Conservation (phyloP, 1,140 invertebrate species). For the Samia ricini region DNA sequence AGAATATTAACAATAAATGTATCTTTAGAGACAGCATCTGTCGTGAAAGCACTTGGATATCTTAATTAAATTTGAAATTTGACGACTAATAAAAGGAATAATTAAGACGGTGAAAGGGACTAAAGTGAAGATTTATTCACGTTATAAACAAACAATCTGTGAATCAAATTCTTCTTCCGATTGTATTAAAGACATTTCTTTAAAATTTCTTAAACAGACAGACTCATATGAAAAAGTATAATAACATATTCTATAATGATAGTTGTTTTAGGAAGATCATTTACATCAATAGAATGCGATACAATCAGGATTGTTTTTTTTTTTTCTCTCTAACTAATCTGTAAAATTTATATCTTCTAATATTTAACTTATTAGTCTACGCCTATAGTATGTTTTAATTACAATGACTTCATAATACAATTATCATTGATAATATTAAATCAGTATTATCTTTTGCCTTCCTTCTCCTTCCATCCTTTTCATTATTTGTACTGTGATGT, state of each 20-base stretch:
- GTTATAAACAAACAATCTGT: too few species aligned
- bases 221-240: background rate
- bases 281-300: constrained; percentile 35
- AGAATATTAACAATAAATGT: constrained; percentile 25
- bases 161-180: too few species aligned
- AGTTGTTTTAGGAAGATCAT: constrained; percentile 31
- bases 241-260: background rate
- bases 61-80: constrained; percentile 15
- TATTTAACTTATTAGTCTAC: constrained; percentile 26
- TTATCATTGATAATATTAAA: constrained; percentile 1
- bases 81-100: background rate
- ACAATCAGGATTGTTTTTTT: constrained; percentile 46
- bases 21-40: constrained; percentile 66
- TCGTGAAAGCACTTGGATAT: constrained; percentile 67
- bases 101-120: constrained; percentile 29
- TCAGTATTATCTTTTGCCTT: background rate
- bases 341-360: constrained; percentile 58
- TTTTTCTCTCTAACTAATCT: constrained; percentile 43
- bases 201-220: background rate
- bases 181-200: background rate
- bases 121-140: too few species aligned
- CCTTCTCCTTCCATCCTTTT: background rate
- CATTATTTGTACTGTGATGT: background rate
- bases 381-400: constrained; percentile 18
- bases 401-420: constrained; percentile 9